A percentile compares a stretch with the other conserved stretches of the same genome.
Evolutionary conservation across 2,113 vertebrate genomes (phyloP).

Genomic region (Sminthopsis crassicaudata): DNA sequence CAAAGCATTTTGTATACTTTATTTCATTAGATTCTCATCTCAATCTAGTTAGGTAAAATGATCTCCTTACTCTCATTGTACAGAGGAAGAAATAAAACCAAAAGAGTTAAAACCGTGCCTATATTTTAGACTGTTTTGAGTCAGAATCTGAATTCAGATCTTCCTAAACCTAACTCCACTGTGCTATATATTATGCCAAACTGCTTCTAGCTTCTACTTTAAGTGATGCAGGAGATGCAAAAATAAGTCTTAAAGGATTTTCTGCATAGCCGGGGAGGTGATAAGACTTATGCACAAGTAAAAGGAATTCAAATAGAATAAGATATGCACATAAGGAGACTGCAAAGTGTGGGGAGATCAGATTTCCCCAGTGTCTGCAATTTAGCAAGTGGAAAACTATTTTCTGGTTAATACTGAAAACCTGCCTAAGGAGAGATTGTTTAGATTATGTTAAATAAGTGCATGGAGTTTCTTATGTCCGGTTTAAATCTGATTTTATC

Average conservation of each 20-base stretch:
- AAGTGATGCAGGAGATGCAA: not conserved
- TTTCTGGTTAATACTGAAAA: conserved; percentile 9
- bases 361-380: not conserved
- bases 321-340: not conserved
- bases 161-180: not conserved
- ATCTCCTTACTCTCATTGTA: not conserved
- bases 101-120: not conserved
- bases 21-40: not conserved
- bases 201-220: not conserved
- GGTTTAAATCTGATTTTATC: not conserved
- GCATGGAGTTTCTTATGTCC: not conserved
- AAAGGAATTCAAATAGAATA: not conserved
- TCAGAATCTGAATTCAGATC: not conserved
- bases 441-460: not conserved
- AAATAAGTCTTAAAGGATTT: not conserved
- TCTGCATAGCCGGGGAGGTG: not conserved
- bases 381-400: not conserved
- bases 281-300: not conserved
- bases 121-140: not conserved
- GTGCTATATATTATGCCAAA: not conserved
- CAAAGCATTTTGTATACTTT: not conserved
- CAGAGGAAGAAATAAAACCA: not conserved
- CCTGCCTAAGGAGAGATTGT: not conserved
- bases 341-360: not conserved
- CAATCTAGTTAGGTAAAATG: not conserved